A percentile compares a stretch with the other conserved stretches of the same genome.
phyloP scores from a whole-genome alignment of 2,797 vertebrate species.

The Gadopsis bispinosus region DNA sequence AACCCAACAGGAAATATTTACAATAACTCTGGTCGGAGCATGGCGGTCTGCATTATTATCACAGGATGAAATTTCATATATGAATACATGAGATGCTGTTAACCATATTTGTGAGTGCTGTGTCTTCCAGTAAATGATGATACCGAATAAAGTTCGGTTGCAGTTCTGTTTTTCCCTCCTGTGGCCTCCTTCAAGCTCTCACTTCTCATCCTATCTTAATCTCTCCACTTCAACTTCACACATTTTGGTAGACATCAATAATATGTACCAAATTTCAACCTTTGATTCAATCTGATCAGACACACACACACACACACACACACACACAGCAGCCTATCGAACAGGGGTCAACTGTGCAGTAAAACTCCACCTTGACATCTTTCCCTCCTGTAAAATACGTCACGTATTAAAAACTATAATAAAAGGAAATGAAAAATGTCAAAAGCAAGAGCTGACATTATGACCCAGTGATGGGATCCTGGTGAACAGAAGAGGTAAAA shows the following conservation, averaged over 20 bases:
- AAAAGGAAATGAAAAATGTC: slow-evolving; percentile 68
- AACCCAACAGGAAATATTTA: slow-evolving; percentile 31
- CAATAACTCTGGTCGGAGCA: slow-evolving; percentile 2
- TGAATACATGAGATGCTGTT: slow-evolving; percentile 6
- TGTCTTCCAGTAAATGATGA: not conserved
- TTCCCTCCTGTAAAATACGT: slow-evolving; percentile 64
- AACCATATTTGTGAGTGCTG: slow-evolving; percentile 13
- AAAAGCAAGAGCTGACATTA: slow-evolving; percentile 60
- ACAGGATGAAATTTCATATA: not conserved
- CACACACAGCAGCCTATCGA: not conserved
- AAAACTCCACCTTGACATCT: slow-evolving; percentile 74
- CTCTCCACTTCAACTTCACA: not conserved
- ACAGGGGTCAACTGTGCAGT: slow-evolving; percentile 57
- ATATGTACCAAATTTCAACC: not conserved
- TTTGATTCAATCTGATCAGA: not conserved
- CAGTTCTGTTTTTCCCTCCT: not conserved
- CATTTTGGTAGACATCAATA: not conserved
- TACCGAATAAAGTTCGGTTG: not conserved
- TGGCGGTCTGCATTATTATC: not conserved
- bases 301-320: not conserved
- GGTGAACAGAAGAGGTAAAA: not conserved
- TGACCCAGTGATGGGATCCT: slow-evolving; percentile 15
- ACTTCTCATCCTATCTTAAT: not conserved
- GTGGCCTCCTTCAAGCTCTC: not conserved
- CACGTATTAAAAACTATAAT: slow-evolving; percentile 67